Evolutionary conservation across 1,140 invertebrate species (phyloP).

Genomic region (Acromyrmex charruanus): DNA sequence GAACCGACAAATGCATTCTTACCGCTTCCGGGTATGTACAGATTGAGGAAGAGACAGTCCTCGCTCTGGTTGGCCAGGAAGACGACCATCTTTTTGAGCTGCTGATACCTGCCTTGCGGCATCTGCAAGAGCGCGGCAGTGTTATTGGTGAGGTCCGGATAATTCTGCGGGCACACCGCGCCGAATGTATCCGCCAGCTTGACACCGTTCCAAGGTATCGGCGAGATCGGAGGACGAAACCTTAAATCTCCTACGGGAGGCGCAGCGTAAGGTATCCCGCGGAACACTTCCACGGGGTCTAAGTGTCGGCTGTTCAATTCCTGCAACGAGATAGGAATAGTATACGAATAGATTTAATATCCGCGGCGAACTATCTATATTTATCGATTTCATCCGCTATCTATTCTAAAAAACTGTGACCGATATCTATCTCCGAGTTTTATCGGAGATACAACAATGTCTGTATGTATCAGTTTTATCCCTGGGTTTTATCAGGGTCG

Average conservation of each 20-base stretch:
- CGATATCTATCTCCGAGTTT: not conserved
- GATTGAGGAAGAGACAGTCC: constrained; percentile 96
- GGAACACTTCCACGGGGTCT: constrained; percentile 93
- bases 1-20: constrained; percentile 80
- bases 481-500: not conserved
- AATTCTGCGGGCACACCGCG: constrained; percentile 92
- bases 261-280: constrained; percentile 94
- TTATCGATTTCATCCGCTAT: not conserved
- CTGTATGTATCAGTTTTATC: constrained; percentile 6
- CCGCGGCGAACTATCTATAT: not conserved
- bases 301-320: constrained; percentile 92
- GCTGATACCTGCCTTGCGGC: constrained; percentile 90
- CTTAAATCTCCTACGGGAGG: constrained; percentile 91
- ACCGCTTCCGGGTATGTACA: constrained; percentile 95
- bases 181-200: constrained; percentile 91
- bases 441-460: constrained; percentile 1
- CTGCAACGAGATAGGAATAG: constrained; percentile 83
- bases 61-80: constrained; percentile 93
- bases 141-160: constrained; percentile 91
- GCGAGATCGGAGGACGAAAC: constrained; percentile 90
- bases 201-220: constrained; percentile 91
- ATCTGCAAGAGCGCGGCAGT: constrained; percentile 90
- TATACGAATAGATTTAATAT: constrained; percentile 27
- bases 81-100: constrained; percentile 89
- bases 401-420: not conserved